Base-by-base conservation (phyloP, 2,113 vertebrate genomes). In the Sprattus sprattus region DNA sequence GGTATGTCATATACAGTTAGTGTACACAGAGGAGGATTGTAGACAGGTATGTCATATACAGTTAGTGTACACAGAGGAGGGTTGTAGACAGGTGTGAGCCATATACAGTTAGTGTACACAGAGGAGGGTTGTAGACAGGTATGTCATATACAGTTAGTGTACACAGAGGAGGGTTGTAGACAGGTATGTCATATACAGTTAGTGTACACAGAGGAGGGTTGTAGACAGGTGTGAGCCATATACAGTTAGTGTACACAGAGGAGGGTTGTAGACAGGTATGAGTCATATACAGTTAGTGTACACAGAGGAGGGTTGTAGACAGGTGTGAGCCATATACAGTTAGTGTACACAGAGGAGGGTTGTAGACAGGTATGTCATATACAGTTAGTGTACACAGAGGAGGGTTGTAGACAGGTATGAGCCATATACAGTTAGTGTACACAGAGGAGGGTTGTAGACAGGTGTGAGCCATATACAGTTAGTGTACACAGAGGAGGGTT, bases 51-150 rank as follows among this genome's bases (percentile, higher is more conserved):
- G n/a, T n/a, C n/a, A n/a, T n/a, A n/a, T n/a, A n/a, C n/a, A n/a
- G n/a, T n/a, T n/a, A n/a, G n/a, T n/a, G n/a, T n/a, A 89, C 91
- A 2, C 92, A 92, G 71, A 90, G 88, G 60, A 85, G 83, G 45
- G 90, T 92, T 4, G 87, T 92, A 15, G 87, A 91, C 45, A 92
- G 92, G 90, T 91, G 88, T 1, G n/a, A n/a, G n/a, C n/a, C n/a
- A n/a, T n/a, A n/a, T n/a, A n/a, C n/a, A n/a, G n/a, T n/a, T n/a
- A n/a, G n/a, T n/a, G n/a, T n/a, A 89, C 91, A 2, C 92, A 92
- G 71, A 90, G 88, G 60, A 85, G 83, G 45, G 90, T 92, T 4
- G 87, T 92, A 15, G 87, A 91, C 45, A 92, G 92, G 90, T 91
- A 89, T 1, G n/a, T n/a, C n/a, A n/a, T n/a, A n/a, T n/a, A n/a